Base-by-base conservation (phyloP, 2,797 vertebrate species). In the Sebastolobus alascanus region DNA sequence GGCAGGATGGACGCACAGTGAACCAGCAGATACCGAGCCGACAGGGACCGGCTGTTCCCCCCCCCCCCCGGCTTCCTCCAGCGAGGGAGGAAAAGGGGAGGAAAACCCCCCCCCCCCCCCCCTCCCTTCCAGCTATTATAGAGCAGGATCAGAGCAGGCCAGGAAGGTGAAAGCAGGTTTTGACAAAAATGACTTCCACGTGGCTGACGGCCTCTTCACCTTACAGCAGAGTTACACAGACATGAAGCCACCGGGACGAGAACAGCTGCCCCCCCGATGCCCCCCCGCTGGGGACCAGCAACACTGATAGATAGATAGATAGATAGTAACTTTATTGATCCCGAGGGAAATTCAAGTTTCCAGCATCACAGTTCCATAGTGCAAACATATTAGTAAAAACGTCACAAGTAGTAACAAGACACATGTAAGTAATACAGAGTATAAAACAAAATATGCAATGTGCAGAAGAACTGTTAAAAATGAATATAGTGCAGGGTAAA, bases 141-240 rank as follows among this genome's bases (percentile, higher is more conserved):
- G 84, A 78, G 74, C 75, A 55, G 52, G 82, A 84, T 33, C 33
- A 33, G 33, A 33, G 33, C 67, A 56, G 82, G 78, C 52, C 80
- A 91, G 91, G 90, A 92, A 92, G 90, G 90, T 94, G 90, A 94
- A 87, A 85, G 67, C 70, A 33, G 89, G 88, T 90, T 87, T 73
- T 81, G 89, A 89, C 93, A 90, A 95, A 94, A 95, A 92, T 87
- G 70, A 86, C 81, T 88, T 95, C 87, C 91, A 89, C 82, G 50
- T 90, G 82, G 77, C 81, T 29, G 68, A 38, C 88, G 79, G 70
- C 89, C 82, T 79, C 50, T 59, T 81, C 70, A 84, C 87, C 75
- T 54, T 29, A 64, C 55, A 66, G 70, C 56, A 27, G 65, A n/a
- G 67, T 73, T 40, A 37, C 25, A 61, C 37, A 60, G 82, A 58